Evolutionary conservation across 2,888 invertebrate species (phyloP).

Genomic region (Hypomecis punctinalis): DNA sequence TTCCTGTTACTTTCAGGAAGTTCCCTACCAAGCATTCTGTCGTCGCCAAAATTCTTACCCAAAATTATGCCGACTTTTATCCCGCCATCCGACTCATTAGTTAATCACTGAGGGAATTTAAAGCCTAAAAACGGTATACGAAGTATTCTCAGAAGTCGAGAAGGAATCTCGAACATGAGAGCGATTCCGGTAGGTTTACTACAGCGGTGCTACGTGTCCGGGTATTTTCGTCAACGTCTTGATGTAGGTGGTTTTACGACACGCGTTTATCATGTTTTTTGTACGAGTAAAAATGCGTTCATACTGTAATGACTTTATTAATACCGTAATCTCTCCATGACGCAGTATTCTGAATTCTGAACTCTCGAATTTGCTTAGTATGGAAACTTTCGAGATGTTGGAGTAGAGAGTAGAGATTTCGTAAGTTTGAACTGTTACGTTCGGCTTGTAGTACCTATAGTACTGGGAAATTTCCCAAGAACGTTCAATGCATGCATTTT

Average conservation of each 20-base stretch:
- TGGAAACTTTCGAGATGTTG: not conserved
- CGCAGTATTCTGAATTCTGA: constrained; percentile 7
- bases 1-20: not conserved
- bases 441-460: not conserved
- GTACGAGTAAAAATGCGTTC: constrained; percentile 45
- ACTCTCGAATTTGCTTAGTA: not conserved
- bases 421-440: not conserved
- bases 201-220: constrained; percentile 52
- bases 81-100: constrained; percentile 4
- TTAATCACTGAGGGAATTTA: constrained; percentile 18
- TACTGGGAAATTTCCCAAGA: not conserved
- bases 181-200: constrained; percentile 48
- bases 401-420: not conserved
- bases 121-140: constrained; percentile 32
- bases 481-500: constrained; percentile 22
- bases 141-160: constrained; percentile 47
- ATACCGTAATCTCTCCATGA: constrained; percentile 34
- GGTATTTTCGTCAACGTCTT: constrained; percentile 60
- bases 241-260: constrained; percentile 60
- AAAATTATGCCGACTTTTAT: constrained; percentile 8
- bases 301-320: constrained; percentile 50
- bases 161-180: constrained; percentile 50
- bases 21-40: not conserved
- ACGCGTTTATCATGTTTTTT: constrained; percentile 51
- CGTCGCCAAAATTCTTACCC: not conserved